These are phyloP conservation scores for Ranitomeya variabilis DNA, from an alignment of 2,113 vertebrate genomes.

Conservation along the genomic window DNA sequence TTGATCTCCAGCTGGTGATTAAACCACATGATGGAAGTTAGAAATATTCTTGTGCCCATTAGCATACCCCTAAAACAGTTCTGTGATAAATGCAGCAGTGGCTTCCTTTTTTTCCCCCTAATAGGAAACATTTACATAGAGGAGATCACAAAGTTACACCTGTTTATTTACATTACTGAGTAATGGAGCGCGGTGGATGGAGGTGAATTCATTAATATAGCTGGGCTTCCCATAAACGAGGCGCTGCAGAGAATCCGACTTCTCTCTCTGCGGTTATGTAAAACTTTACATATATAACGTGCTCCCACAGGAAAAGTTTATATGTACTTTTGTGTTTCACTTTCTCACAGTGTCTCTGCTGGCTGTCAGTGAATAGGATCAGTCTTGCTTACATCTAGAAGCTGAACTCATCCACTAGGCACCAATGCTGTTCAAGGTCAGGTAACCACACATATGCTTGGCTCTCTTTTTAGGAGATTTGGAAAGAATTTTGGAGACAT, in stretches of 20 bases:
- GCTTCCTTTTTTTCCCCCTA: background rate
- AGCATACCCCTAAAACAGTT: constrained; percentile 63
- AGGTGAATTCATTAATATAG: constrained; percentile 31
- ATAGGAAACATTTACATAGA: constrained; percentile 8
- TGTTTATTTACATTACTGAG: constrained; percentile 41
- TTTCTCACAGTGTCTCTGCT: background rate
- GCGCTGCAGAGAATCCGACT: background rate
- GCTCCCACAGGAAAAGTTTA: no score
- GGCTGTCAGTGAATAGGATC: background rate
- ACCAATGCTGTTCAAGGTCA: no score
- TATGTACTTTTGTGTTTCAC: no score
- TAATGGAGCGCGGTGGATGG: constrained; percentile 18
- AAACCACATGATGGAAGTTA: constrained; percentile 64
- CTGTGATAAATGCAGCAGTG: constrained; percentile 55
- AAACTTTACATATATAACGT: background rate
- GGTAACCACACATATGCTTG: background rate
- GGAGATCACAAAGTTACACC: constrained; percentile 48
- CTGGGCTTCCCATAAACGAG: background rate
- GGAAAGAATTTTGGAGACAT: no score
- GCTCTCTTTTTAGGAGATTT: no score
- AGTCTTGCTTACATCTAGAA: no score
- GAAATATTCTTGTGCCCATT: constrained; percentile 61
- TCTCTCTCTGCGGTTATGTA: background rate
- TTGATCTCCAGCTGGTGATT: constrained; percentile 69
- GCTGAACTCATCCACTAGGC: no score